These are phyloP conservation scores for Phlogophora meticulosa DNA, from an alignment of 2,888 invertebrate species.

Conservation along the genomic window DNA sequence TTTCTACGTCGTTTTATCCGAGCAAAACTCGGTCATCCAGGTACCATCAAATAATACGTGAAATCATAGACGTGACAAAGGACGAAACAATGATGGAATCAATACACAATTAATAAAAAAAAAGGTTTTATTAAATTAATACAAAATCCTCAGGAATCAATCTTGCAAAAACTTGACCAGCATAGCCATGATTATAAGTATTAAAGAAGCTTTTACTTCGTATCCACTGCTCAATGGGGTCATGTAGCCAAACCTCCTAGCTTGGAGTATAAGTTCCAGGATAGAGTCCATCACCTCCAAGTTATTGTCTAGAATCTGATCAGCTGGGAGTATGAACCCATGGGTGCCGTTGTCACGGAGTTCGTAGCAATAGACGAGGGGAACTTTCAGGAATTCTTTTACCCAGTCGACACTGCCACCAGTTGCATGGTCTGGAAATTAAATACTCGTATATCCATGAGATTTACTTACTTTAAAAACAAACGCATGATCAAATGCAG, in stretches of 20 bases:
- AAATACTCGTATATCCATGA: neutral
- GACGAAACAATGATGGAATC: neutral
- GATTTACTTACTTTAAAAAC: neutral
- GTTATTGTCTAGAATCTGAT: slow-evolving; percentile 90
- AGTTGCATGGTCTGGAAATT: slow-evolving; percentile 77
- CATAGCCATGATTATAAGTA: slow-evolving; percentile 26
- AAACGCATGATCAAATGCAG: too few relatives aligned
- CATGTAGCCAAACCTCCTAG: slow-evolving; percentile 73
- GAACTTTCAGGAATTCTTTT: slow-evolving; percentile 75
- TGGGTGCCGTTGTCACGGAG: slow-evolving; percentile 91
- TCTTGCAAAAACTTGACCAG: slow-evolving; percentile 32
- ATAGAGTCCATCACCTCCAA: slow-evolving; percentile 89
- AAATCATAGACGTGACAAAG: neutral
- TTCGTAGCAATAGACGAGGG: slow-evolving; percentile 81
- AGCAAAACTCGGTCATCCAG: too few relatives aligned
- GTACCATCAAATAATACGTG: neutral
- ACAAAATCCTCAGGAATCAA: neutral
- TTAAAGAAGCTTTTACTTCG: slow-evolving; percentile 23
- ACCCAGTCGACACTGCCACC: slow-evolving; percentile 85
- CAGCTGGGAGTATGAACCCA: slow-evolving; percentile 92
- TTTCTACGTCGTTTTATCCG: too few relatives aligned
- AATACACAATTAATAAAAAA: neutral
- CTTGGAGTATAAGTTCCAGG: slow-evolving; percentile 81
- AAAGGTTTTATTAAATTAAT: neutral
- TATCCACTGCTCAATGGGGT: slow-evolving; percentile 21